Base-by-base conservation (phyloP, 2,888 invertebrate genomes). In the Nycteola revayana region DNA sequence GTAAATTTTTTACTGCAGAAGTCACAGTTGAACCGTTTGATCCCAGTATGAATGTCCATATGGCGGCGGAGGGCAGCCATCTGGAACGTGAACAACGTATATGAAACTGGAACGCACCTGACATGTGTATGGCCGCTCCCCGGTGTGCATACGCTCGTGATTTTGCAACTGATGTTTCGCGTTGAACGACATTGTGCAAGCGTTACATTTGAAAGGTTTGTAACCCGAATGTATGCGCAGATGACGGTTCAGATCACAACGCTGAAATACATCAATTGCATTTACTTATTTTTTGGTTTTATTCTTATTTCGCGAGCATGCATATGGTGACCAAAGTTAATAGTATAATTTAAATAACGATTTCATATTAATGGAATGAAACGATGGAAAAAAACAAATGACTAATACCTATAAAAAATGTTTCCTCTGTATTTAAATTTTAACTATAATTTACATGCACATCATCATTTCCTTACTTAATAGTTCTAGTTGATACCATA, bases 161-260 rank as follows among this genome's bases (percentile, higher is more conserved):
- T 88, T 89, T 69, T 85, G 86, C 62, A 89, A 71, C 71, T 89
- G 89, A 53, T 89, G 89, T 63, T 89, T 89, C 36, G 89, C 89
- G 66, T 89, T 88, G 73, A 89, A 89, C 6, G 88, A 86, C 89
- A 89, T 89, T 22, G 87, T 74, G 60, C 89, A 89, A 22, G 80
- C 78, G 22, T 60, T 66, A 63, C 89, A 89, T 51, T 89, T 88
- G 72, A 54, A 88, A 6, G 89, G 89, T 62, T 89, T 89, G 73
- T 89, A 89, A 38, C 89, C 89, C 17, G 89, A 86, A 63, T 89
- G 89, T 51, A 89, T 88, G 55, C 87, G 86, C 58, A 88, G 72
- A 61, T 89, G 89, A 8, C 89, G 81, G 61, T 84, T 88, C 57
- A 89, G 64, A 68, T 89, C 89, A 60, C 89, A 89, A 49, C 87